These are phyloP conservation scores for Tuberolachnus salignus DNA, from an alignment of 2,888 invertebrate species.

Conservation along the genomic window DNA sequence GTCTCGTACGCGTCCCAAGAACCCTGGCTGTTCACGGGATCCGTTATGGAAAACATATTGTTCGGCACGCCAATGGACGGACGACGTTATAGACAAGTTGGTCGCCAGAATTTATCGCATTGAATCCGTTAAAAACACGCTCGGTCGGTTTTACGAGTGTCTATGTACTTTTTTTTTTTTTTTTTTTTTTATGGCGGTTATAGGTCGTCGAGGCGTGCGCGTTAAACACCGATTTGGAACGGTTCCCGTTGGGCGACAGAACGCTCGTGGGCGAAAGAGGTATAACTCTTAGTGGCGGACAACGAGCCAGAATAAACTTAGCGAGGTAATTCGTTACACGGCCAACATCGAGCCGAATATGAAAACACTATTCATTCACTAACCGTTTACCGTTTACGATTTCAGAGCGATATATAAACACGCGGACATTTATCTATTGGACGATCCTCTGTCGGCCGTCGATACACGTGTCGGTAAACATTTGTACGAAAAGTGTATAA, in stretches of 20 bases:
- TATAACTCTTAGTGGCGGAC: slow-evolving; percentile 82
- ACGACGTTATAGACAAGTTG: slow-evolving; percentile 73
- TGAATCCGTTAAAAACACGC: too few relatives aligned
- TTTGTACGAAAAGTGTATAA: slow-evolving; percentile 66
- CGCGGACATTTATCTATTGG: slow-evolving; percentile 67
- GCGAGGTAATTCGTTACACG: slow-evolving; percentile 61
- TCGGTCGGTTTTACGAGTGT: too few relatives aligned
- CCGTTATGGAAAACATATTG: slow-evolving; percentile 88
- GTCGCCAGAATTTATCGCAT: too few relatives aligned
- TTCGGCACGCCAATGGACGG: slow-evolving; percentile 81
- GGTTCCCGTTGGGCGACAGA: slow-evolving; percentile 80
- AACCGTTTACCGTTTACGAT: too few relatives aligned
- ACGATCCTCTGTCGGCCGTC: slow-evolving; percentile 68
- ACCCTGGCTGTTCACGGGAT: slow-evolving; percentile 84
- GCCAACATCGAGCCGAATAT: too few relatives aligned
- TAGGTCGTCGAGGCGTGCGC: slow-evolving; percentile 74
- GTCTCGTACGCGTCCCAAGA: slow-evolving; percentile 84
- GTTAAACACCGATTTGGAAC: slow-evolving; percentile 74
- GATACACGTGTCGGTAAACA: slow-evolving; percentile 66
- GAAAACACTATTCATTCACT: too few relatives aligned
- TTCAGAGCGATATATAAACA: slow-evolving; percentile 66
- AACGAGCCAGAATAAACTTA: slow-evolving; percentile 73
- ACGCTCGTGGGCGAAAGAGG: slow-evolving; percentile 89
- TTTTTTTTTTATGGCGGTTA: too few relatives aligned
- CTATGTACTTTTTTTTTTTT: too few relatives aligned